phyloP scores from a whole-genome alignment of 2,113 vertebrate species.

The Entosphenus tridentatus region DNA sequence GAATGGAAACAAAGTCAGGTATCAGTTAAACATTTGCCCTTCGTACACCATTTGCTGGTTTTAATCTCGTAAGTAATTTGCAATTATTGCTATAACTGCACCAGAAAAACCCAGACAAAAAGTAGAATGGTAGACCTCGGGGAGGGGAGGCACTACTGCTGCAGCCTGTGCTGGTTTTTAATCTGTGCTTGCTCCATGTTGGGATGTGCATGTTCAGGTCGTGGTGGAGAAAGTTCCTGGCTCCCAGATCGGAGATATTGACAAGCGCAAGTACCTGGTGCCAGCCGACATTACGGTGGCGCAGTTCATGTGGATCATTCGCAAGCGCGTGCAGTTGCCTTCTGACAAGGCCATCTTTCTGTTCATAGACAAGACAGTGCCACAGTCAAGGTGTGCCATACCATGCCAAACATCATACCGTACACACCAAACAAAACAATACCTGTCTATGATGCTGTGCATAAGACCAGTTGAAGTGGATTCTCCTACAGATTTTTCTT shows the following conservation, averaged over 20 bases:
- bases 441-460: neutral
- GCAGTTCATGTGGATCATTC: constrained; percentile 99
- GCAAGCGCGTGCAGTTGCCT: constrained; percentile 92
- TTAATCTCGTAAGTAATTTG: neutral
- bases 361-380: constrained; percentile 94
- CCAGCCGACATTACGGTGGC: constrained; percentile 95
- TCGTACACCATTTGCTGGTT: neutral
- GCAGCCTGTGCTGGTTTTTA: neutral
- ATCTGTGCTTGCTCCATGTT: neutral
- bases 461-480: neutral
- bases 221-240: constrained; percentile 96
- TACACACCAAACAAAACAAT: neutral
- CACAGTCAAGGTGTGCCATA: constrained; percentile 70
- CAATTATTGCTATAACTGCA: neutral
- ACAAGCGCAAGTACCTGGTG: constrained; percentile 96
- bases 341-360: constrained; percentile 99
- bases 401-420: neutral
- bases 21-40: neutral
- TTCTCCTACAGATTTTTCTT: neutral
- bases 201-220: constrained; percentile 31
- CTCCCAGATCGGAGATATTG: constrained; percentile 92
- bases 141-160: neutral
- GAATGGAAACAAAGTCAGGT: no score
- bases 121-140: neutral
- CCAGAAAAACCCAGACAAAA: neutral